Conservation (phyloP, 2,113 vertebrate genomes). For the Peromyscus maniculatus region DNA sequence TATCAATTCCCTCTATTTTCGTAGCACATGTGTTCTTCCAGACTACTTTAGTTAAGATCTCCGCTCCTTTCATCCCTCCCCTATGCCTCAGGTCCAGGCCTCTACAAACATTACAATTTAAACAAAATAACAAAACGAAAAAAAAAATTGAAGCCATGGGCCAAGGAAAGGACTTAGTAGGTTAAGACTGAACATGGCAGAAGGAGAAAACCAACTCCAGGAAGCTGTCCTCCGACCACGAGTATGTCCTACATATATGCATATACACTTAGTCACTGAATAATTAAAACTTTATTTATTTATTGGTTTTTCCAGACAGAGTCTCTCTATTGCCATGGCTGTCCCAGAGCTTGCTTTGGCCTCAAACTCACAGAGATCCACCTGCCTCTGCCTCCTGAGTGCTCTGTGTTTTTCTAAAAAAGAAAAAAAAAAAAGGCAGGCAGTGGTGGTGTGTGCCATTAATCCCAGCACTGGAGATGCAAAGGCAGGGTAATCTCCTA, state of each 20-base stretch:
- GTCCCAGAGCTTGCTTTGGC: neutral
- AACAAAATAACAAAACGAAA: neutral
- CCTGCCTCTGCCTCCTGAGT: neutral
- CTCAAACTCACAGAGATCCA: neutral
- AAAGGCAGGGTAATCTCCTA: too few species aligned
- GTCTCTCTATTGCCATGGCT: neutral
- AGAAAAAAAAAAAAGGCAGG: neutral
- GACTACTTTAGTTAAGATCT: neutral
- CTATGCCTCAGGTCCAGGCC: neutral
- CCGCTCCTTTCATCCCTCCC: too few species aligned
- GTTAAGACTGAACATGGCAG: neutral
- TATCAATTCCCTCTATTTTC: neutral
- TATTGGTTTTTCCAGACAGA: neutral
- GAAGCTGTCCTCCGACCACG: neutral
- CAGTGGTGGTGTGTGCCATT: rapidly evolving
- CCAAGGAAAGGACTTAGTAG: neutral
- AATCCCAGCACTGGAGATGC: neutral
- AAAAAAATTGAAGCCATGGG: neutral
- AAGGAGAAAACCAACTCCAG: neutral
- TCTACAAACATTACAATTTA: neutral
- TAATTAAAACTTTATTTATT: neutral
- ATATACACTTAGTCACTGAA: neutral
- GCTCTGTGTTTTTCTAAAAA: neutral
- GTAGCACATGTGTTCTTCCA: neutral
- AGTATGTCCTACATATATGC: neutral